Conservation (phyloP, 1,140 invertebrate species). For the Calliopsis andreniformis region DNA sequence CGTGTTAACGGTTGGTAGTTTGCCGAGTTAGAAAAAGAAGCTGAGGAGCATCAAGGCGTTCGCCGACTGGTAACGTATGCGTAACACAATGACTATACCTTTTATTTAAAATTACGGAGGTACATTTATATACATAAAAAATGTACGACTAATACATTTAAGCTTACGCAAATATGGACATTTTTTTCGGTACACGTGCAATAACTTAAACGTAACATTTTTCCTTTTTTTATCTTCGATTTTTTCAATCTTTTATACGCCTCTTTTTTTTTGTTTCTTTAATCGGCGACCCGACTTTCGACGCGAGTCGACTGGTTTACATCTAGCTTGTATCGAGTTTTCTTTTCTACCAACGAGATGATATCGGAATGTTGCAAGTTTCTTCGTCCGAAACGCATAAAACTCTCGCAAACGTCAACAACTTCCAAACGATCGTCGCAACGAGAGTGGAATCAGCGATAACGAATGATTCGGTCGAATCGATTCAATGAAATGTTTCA, state of each 20-base stretch:
- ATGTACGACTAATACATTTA: conserved; percentile 76
- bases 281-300: conserved; percentile 51
- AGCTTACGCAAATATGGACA: conserved; percentile 67
- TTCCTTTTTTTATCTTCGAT: conserved; percentile 39
- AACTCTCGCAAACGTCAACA: conserved; percentile 41
- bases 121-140: conserved; percentile 81
- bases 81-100: conserved; percentile 80
- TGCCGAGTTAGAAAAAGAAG: no score
- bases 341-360: no score
- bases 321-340: conserved; percentile 70
- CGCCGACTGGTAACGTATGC: conserved; percentile 7
- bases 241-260: not conserved
- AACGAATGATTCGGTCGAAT: conserved; percentile 22
- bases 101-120: conserved; percentile 79
- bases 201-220: conserved; percentile 62
- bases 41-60: not conserved
- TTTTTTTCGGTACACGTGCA: conserved; percentile 65
- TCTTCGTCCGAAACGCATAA: conserved; percentile 33
- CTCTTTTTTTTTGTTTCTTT: not conserved
- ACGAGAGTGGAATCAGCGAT: conserved; percentile 1
- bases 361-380: conserved; percentile 78
- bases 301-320: conserved; percentile 69
- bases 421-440: conserved; percentile 3
- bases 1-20: not conserved
- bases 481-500: not conserved